Evolutionary conservation across 1,140 invertebrate genomes (phyloP).

Genomic region (Drosophila subobscura): DNA sequence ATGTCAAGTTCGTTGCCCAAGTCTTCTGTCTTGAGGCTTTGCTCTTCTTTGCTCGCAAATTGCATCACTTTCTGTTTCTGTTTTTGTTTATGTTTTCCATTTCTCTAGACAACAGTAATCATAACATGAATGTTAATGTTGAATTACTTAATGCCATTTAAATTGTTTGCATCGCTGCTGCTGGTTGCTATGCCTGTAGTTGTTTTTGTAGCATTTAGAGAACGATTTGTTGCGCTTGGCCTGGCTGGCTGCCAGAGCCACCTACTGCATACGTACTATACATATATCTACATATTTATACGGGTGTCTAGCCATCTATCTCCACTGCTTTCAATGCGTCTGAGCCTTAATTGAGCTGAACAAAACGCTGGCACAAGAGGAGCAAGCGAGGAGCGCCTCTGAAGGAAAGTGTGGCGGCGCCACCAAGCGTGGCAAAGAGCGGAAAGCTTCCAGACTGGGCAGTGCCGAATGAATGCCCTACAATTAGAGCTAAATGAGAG

Average conservation of each 20-base stretch:
- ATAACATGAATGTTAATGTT: slow-evolving; percentile 53
- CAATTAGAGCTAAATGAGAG: slow-evolving; percentile 70
- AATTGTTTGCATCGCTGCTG: slow-evolving; percentile 51
- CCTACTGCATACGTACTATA: slow-evolving; percentile 11
- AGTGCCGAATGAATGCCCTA: slow-evolving; percentile 48
- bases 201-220: slow-evolving; percentile 52
- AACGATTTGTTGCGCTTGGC: slow-evolving; percentile 77
- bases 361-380: slow-evolving; percentile 61
- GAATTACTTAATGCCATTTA: slow-evolving; percentile 71
- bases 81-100: slow-evolving; percentile 12
- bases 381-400: slow-evolving; percentile 1
- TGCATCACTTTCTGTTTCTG: slow-evolving; percentile 22
- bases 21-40: slow-evolving; percentile 62
- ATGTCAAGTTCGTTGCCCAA: slow-evolving; percentile 73
- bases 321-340: slow-evolving; percentile 46
- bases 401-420: slow-evolving; percentile 32
- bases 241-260: slow-evolving; percentile 30
- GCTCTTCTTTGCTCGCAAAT: slow-evolving; percentile 15
- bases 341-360: slow-evolving; percentile 62
- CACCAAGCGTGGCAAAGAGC: slow-evolving; percentile 20
- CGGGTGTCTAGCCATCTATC: background rate
- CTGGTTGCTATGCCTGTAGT: background rate
- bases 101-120: slow-evolving; percentile 36
- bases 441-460: slow-evolving; percentile 22
- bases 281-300: slow-evolving; percentile 3